These are phyloP conservation scores for Enteromius unitaeniatus DNA, from an alignment of 2,797 vertebrate species.

Conservation along the genomic window DNA sequence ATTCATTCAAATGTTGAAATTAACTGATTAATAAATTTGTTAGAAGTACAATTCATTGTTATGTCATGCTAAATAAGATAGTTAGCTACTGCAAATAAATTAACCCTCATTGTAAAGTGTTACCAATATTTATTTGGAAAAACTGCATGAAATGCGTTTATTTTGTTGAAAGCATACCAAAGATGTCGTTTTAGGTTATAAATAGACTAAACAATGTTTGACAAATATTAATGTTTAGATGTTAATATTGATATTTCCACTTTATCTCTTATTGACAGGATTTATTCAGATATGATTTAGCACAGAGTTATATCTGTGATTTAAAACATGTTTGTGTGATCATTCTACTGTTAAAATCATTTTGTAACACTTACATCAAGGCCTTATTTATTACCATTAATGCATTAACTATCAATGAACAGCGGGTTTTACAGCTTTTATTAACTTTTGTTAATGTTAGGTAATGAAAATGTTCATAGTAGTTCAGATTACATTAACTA, in stretches of 20 bases:
- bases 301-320: not conserved
- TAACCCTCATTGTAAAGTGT: not conserved
- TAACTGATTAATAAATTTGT: not conserved
- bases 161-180: not conserved
- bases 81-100: not conserved
- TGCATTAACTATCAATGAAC: not conserved
- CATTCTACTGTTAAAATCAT: not conserved
- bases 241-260: not conserved
- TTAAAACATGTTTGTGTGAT: not conserved
- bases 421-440: not conserved
- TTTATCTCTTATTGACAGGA: not conserved
- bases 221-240: not conserved
- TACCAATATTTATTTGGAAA: not conserved
- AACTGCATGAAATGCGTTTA: not conserved
- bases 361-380: not conserved
- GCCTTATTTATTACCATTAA: not conserved
- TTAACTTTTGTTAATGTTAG: not conserved
- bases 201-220: not conserved
- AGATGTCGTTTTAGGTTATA: not conserved
- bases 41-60: not conserved
- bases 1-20: not conserved
- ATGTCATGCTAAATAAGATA: not conserved
- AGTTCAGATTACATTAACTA: not conserved
- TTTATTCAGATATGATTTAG: not conserved
- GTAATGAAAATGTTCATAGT: not conserved